phyloP scores from a whole-genome alignment of 2,113 vertebrate genomes.

The Nycticorax nycticorax region DNA sequence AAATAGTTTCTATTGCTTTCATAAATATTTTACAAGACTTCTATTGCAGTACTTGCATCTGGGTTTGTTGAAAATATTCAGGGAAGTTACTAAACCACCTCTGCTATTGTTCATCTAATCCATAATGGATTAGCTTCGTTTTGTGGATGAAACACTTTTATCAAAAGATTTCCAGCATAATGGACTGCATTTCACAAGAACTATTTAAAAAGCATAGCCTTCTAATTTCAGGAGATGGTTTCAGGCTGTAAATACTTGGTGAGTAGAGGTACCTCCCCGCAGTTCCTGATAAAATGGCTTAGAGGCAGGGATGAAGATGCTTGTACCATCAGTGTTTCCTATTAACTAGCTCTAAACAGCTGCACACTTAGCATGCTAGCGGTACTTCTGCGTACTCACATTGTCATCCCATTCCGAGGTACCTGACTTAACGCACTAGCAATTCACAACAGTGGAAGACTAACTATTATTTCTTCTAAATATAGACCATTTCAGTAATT shows the following conservation, averaged over 20 bases:
- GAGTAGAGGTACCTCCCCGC: not conserved
- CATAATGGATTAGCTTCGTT: not conserved
- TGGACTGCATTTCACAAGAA: not conserved
- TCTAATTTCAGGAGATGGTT: not conserved
- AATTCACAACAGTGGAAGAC: not conserved
- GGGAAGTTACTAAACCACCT: not conserved
- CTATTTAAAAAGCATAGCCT: not conserved
- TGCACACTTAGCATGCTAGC: not conserved
- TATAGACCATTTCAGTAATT: slow-evolving; percentile 19
- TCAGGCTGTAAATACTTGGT: not conserved
- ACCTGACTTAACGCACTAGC: not conserved
- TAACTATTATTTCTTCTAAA: slow-evolving; percentile 30
- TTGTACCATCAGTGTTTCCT: not conserved
- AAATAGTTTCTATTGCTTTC: not conserved
- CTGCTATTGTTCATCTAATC: not conserved
- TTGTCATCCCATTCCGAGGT: not conserved
- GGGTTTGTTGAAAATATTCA: not conserved
- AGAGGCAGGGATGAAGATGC: not conserved
- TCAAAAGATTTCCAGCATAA: not conserved
- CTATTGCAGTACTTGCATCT: not conserved
- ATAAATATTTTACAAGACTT: not conserved
- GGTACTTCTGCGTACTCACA: not conserved
- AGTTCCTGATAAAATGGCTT: not conserved
- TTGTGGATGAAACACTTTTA: not conserved
- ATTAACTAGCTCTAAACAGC: not conserved